Base-by-base conservation (phyloP, 35 echinoderm and acorn worm species). In the Eucidaris tribuloides region DNA sequence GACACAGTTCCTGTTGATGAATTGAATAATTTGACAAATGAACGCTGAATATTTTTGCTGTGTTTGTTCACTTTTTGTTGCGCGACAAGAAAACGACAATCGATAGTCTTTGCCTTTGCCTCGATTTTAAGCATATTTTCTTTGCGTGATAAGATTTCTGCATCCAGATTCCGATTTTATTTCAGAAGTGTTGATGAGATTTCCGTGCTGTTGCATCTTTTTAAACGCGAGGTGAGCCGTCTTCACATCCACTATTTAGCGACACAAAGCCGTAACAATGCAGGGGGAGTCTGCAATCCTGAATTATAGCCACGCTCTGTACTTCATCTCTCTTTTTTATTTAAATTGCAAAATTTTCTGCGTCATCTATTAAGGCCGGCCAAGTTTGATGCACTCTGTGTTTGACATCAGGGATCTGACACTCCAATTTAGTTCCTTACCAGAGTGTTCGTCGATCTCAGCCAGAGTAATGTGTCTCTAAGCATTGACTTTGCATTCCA, bases 11-110 rank as follows among this genome's bases (percentile, higher is more conserved):
- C 37, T 40, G 38, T n/a, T 74, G 68, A 74, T 74, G 68, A 74
- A 74, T 74, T 27, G 68, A n/a, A 74, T 74, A 74, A 74, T 74
- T 74, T 74, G 68, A 74, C 68, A 74, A 74, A 74, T 74, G 38
- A 44, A 74, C 44, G 38, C 68, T 74, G 68, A 74, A 74, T 74
- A 40, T 74, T 74, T 43, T 43, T 33, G 68, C 22, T 41, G 68
- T 74, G 40, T 74, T 74, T 74, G 29, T 7, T 44, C 18, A 7
- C 48, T 52, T n/a, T n/a, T n/a, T n/a, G n/a, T n/a, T n/a, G n/a
- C n/a, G n/a, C n/a, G n/a, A n/a, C n/a, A n/a, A n/a, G n/a, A n/a
- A n/a, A n/a, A n/a, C n/a, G n/a, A n/a, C n/a, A n/a, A n/a, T n/a
- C n/a, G n/a, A n/a, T n/a, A n/a, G n/a, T n/a, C 68, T 25, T 9